phyloP scores from a whole-genome alignment of 2,888 invertebrate genomes.

The Subacronicta megacephala region DNA sequence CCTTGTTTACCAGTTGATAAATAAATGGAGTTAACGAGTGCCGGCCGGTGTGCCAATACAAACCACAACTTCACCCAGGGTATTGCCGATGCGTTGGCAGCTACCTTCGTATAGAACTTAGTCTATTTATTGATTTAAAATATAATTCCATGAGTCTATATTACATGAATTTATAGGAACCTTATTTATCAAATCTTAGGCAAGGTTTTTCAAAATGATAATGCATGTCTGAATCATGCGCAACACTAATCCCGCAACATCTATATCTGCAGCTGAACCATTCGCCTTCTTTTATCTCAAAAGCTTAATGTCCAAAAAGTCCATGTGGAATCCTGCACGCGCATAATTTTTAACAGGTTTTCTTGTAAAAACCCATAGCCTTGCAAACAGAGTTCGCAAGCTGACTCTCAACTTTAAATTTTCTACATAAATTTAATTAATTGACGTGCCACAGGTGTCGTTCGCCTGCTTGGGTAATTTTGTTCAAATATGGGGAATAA shows the following conservation, averaged over 20 bases:
- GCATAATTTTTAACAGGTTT: constrained; percentile 53
- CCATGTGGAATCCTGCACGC: constrained; percentile 39
- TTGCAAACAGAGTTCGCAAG: constrained; percentile 41
- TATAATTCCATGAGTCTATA: constrained; percentile 14
- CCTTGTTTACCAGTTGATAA: constrained; percentile 40
- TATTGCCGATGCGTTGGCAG: constrained; percentile 47
- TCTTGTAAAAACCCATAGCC: constrained; percentile 59
- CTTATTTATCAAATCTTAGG: not conserved
- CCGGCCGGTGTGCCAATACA: constrained; percentile 12
- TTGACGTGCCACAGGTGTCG: constrained; percentile 34
- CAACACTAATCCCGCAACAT: not conserved
- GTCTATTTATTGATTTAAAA: constrained; percentile 5
- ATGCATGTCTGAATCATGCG: constrained; percentile 18
- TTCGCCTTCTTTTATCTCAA: constrained; percentile 5
- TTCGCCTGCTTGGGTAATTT: constrained; percentile 30
- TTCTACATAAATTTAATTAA: constrained; percentile 46
- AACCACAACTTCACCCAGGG: constrained; percentile 37
- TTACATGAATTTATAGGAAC: too few species aligned
- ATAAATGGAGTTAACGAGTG: constrained; percentile 15
- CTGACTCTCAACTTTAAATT: constrained; percentile 32
- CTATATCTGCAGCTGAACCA: constrained; percentile 8
- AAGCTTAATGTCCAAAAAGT: constrained; percentile 19
- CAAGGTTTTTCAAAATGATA: constrained; percentile 9
- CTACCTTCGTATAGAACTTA: constrained; percentile 12
- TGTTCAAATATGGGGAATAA: constrained; percentile 33